These are phyloP conservation scores for Oreocharis arfaki DNA, from an alignment of 2,113 vertebrate species.

Conservation along the genomic window DNA sequence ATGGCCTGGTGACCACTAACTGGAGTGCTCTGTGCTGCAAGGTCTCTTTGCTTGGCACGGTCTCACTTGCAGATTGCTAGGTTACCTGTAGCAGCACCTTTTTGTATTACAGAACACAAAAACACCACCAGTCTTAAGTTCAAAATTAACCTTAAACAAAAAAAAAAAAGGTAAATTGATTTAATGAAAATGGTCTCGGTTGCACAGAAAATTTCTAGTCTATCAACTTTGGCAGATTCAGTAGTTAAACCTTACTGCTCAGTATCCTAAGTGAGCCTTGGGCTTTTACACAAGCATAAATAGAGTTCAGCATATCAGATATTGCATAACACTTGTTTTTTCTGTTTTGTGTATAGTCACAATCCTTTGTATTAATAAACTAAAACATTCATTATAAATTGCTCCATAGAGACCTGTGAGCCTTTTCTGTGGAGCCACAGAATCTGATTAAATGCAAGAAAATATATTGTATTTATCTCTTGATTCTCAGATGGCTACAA, in stretches of 20 bases:
- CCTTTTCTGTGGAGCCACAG: conserved; percentile 64
- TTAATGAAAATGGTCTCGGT: not conserved
- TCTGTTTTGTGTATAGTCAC: conserved; percentile 29
- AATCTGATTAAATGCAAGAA: conserved; percentile 71
- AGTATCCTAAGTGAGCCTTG: not conserved
- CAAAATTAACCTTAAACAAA: not conserved
- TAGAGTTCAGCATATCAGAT: not conserved
- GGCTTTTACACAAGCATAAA: not conserved
- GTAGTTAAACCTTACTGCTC: not conserved
- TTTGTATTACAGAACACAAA: not conserved
- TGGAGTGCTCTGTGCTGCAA: not conserved
- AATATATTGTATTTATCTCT: not conserved
- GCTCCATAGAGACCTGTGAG: conserved; percentile 17
- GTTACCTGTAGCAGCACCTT: not conserved
- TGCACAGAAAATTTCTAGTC: not conserved
- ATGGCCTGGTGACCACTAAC: not conserved
- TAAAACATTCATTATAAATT: conserved; percentile 72
- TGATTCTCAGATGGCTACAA: not conserved
- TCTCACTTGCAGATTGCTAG: not conserved
- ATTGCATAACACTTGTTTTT: conserved; percentile 37
- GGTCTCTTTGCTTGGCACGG: not conserved
- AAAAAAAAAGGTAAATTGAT: not conserved
- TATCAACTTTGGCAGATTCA: not conserved
- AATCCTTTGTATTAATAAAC: conserved; percentile 70
- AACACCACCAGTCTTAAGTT: not conserved